Conservation (phyloP, 2,113 vertebrate genomes). For the Acanthisitta chloris region DNA sequence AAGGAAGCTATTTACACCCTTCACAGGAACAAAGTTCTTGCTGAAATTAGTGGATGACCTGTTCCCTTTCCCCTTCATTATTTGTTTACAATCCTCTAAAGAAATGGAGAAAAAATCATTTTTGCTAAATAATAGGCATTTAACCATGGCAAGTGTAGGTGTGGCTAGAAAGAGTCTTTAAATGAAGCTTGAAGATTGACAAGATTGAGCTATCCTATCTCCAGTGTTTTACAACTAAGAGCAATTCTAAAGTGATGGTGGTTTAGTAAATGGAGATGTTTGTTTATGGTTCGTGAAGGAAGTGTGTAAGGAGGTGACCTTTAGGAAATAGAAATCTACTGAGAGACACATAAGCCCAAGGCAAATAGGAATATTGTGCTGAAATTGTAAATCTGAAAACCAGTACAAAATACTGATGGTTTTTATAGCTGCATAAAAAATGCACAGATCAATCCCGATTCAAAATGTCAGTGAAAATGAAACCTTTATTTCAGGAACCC, state of each 20-base stretch:
- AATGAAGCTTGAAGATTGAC: background rate
- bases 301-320: background rate
- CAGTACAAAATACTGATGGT: background rate
- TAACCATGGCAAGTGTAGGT: background rate
- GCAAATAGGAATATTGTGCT: background rate
- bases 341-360: background rate
- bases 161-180: background rate
- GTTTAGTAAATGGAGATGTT: background rate
- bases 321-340: constrained; percentile 2
- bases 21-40: background rate
- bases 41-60: background rate
- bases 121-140: background rate
- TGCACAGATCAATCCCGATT: background rate
- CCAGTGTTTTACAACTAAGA: background rate
- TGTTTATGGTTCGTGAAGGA: background rate
- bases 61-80: background rate
- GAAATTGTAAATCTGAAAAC: background rate
- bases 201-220: background rate
- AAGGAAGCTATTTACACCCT: background rate
- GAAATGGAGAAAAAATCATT: background rate
- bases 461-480: background rate
- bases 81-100: background rate
- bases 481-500: background rate
- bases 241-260: background rate
- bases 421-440: background rate